phyloP scores from a whole-genome alignment of 2,113 vertebrate species.

The Argyrosomus japonicus region DNA sequence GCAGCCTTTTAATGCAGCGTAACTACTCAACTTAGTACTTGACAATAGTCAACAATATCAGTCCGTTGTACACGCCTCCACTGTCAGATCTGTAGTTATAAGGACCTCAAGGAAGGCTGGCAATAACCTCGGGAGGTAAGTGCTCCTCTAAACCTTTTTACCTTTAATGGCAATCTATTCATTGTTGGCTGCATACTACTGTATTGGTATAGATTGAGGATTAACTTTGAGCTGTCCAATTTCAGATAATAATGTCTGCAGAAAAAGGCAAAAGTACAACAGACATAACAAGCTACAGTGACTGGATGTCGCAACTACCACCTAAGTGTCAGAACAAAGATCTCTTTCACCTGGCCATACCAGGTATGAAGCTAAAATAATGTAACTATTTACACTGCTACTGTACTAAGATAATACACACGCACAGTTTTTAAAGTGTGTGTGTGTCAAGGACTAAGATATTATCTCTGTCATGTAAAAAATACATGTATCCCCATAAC shows the following conservation, averaged over 20 bases:
- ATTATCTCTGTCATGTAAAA: neutral
- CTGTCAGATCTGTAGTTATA: neutral
- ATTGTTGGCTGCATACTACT: neutral
- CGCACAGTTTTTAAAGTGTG: neutral
- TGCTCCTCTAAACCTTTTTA: neutral
- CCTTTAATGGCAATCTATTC: neutral
- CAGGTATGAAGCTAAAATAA: constrained; percentile 53
- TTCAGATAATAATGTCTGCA: constrained; percentile 3
- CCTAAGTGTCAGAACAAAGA: constrained; percentile 29
- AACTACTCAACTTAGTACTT: too few relatives aligned
- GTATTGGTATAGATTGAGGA: too few relatives aligned
- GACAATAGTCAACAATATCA: neutral
- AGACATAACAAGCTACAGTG: neutral
- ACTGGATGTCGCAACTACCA: constrained; percentile 72
- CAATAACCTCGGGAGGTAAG: constrained; percentile 4
- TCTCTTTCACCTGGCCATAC: constrained; percentile 65
- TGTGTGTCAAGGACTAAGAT: neutral
- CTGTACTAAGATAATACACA: neutral
- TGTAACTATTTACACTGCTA: neutral
- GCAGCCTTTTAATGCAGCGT: too few relatives aligned
- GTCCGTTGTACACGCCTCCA: neutral
- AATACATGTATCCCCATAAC: neutral
- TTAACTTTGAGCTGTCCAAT: constrained; percentile 13
- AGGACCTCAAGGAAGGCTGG: neutral
- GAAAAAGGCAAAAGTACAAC: neutral